Conservation (phyloP, 2,797 vertebrate genomes). For the Leptoclinus maculatus region DNA sequence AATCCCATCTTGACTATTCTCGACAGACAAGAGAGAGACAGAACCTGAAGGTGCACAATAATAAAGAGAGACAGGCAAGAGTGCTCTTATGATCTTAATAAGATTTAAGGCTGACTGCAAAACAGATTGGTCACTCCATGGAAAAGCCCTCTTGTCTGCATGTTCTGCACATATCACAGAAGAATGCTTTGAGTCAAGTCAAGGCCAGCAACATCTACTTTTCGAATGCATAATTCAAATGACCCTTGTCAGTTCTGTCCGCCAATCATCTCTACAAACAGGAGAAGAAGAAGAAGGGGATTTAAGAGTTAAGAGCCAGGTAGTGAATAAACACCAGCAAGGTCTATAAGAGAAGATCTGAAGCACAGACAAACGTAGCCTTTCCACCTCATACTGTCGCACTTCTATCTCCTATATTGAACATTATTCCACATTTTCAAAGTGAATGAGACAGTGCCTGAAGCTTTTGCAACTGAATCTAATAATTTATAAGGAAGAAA, state of each 20-base stretch:
- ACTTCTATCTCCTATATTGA: not conserved
- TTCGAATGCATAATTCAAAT: slow-evolving; percentile 64
- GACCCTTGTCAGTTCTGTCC: slow-evolving; percentile 23
- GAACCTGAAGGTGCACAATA: slow-evolving; percentile 21
- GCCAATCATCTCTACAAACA: slow-evolving; percentile 43
- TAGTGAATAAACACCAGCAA: not conserved
- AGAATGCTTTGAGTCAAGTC: slow-evolving; percentile 77
- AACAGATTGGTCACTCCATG: slow-evolving; percentile 68
- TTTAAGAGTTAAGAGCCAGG: slow-evolving; percentile 1
- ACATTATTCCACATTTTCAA: not conserved
- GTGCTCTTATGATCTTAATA: slow-evolving; percentile 30
- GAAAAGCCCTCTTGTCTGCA: slow-evolving; percentile 59
- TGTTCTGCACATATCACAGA: slow-evolving; percentile 77
- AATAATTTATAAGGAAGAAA: not conserved
- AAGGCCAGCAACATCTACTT: slow-evolving; percentile 60
- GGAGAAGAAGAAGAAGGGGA: slow-evolving; percentile 4
- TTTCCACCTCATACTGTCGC: not conserved
- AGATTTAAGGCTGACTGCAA: slow-evolving; percentile 62
- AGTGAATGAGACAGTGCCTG: not conserved
- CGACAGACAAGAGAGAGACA: slow-evolving; percentile 22
- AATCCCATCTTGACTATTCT: slow-evolving; percentile 7
- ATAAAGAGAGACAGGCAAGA: slow-evolving; percentile 33
- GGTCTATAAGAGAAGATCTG: slow-evolving; percentile 8
- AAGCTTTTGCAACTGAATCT: not conserved
- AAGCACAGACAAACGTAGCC: not conserved